A percentile compares a stretch with the other conserved stretches of the same genome.
These are phyloP conservation scores for Paradoxurus hermaphroditus DNA, from an alignment of 2,113 vertebrate genomes.

Conservation along the genomic window DNA sequence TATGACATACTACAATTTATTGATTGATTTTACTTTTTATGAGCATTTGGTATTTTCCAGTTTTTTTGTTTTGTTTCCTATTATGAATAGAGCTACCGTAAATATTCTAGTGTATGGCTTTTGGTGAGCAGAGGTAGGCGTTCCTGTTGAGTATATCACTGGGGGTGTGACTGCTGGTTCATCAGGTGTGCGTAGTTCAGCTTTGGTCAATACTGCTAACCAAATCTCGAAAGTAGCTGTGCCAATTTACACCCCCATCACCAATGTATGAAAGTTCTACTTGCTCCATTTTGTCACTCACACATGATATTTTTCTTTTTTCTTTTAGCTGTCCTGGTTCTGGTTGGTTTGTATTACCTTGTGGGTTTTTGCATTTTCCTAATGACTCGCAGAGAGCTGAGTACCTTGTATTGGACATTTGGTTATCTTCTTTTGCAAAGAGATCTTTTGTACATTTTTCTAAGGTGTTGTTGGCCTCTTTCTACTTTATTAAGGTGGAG, in stretches of 20 bases:
- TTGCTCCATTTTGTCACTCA: not conserved
- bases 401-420: not conserved
- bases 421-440: not conserved
- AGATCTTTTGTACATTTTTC: not conserved
- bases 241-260: not conserved
- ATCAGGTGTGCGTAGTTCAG: not conserved
- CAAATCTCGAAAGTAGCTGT: not conserved
- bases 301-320: not conserved
- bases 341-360: not conserved
- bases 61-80: not conserved
- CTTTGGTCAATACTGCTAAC: not conserved
- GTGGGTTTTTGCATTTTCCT: constrained; percentile 1
- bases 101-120: not conserved
- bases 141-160: not conserved
- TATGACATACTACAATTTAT: not conserved
- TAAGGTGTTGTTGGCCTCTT: not conserved
- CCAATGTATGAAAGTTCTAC: not conserved
- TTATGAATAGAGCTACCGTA: not conserved
- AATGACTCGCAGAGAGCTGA: not conserved
- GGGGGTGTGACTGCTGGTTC: not conserved
- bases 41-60: not conserved
- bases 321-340: not conserved
- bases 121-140: not conserved
- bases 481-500: not conserved
- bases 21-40: not conserved